Conservation (phyloP, 2,113 vertebrate species). For the Ctenomys sociabilis region DNA sequence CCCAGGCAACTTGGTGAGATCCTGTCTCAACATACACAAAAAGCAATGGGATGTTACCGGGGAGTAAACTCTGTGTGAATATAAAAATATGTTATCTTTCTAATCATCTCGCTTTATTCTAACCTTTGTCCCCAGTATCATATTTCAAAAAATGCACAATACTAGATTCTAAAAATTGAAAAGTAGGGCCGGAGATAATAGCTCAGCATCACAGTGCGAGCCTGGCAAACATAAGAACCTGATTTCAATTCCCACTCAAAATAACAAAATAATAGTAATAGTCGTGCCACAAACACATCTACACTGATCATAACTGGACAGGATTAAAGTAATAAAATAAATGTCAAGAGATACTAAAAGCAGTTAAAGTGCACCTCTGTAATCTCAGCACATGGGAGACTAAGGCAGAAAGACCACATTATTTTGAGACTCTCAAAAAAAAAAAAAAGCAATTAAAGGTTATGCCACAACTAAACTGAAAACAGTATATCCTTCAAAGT, state of each 20-base stretch:
- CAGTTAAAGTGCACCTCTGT: slow-evolving; percentile 16
- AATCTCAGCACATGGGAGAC: background rate
- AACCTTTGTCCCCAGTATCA: slow-evolving; percentile 23
- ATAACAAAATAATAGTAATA: background rate
- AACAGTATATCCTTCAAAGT: slow-evolving; percentile 67
- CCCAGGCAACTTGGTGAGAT: background rate
- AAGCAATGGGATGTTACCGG: background rate
- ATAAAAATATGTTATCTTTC: background rate
- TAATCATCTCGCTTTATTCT: slow-evolving; percentile 9
- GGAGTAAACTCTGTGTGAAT: background rate
- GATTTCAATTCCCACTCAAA: no score
- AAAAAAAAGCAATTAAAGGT: slow-evolving; percentile 46
- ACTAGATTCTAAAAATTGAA: slow-evolving; percentile 28
- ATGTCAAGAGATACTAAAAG: slow-evolving; percentile 55
- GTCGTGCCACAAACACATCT: background rate
- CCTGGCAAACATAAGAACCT: no score
- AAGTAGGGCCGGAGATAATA: background rate
- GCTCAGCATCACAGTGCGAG: no score
- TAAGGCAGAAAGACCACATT: background rate
- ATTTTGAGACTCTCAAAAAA: background rate
- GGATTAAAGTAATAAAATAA: slow-evolving; percentile 58
- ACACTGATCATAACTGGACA: background rate
- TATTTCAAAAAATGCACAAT: slow-evolving; percentile 39
- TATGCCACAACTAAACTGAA: slow-evolving; percentile 56
- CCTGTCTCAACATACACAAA: background rate